phyloP scores from a whole-genome alignment of 1,140 invertebrate genomes.

The Planococcus citri region DNA sequence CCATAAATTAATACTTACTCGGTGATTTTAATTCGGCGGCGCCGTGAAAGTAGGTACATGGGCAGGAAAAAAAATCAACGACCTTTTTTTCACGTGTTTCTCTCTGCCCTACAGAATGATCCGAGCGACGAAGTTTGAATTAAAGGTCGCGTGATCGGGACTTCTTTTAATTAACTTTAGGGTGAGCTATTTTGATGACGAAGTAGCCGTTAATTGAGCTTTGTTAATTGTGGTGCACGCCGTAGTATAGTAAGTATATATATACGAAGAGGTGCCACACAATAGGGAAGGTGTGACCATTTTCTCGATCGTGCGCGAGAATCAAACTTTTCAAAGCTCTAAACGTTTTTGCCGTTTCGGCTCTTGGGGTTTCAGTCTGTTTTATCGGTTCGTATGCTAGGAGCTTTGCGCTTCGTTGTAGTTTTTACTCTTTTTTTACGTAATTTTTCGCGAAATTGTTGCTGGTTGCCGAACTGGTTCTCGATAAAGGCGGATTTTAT shows the following conservation, averaged over 20 bases:
- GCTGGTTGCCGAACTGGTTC: not conserved
- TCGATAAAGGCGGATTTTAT: not conserved
- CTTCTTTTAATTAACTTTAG: not conserved
- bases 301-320: not conserved
- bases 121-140: not conserved
- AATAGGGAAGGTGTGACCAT: not conserved
- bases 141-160: constrained; percentile 5
- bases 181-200: not conserved
- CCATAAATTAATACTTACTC: not conserved
- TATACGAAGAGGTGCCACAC: no score
- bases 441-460: not conserved
- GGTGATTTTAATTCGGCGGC: not conserved
- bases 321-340: not conserved
- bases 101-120: not conserved
- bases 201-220: constrained; percentile 6
- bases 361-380: not conserved
- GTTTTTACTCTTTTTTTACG: not conserved
- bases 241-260: not conserved
- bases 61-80: not conserved
- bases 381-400: not conserved
- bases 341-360: no score
- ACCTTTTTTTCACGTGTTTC: not conserved
- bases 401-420: not conserved
- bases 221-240: constrained; percentile 2
- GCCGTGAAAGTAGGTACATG: no score